Base-by-base conservation (phyloP, 2,888 invertebrate genomes). In the Orchesella flavescens region DNA sequence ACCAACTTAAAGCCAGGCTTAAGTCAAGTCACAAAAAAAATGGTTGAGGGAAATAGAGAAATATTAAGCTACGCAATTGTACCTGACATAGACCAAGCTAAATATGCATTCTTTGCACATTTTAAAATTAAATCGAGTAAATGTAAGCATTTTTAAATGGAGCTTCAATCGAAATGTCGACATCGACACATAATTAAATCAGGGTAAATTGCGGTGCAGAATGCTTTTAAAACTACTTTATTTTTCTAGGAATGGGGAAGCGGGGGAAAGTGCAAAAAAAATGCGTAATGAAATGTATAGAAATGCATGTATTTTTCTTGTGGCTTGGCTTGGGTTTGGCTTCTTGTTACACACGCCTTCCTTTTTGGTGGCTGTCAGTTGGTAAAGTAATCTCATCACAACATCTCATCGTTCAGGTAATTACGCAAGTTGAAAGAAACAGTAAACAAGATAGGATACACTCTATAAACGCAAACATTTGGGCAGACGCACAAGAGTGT, bases 371-470 rank as follows among this genome's bases (percentile, higher is more conserved):
- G 43, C 65, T 66, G 53, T 34, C 44, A 12, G 65, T 4, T 7
- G 7, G 34, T 7, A 34, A 55, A 34, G 17, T 17, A 49, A 23
- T 74, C 63, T 66, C 75, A 53, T 65, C 75, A 65, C 49, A 53
- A 49, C 55, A 63, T 65, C 75, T 68, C 68, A 76, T 76, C 68
- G 76, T 68, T 66, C 68, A 76, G 76, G 76, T 76, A 76, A 76
- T 76, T 76, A 76, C 68, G 68, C 44, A 57, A 76, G 46, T 46
- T 66, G 44, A 68, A 68, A 46, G 59, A 68, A 46, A 53, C 34
- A 76, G 75, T 24, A 49, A 66, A 55, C 49, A 59, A 43, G 17
- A 57, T 19, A 57, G 4, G 19, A 59, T 15, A 61, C 44, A 73
- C 46, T 7, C 15, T 43, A 43, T 43, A 57, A 17, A 53, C 53